These are phyloP conservation scores for Tamias sibiricus DNA, from an alignment of 2,113 vertebrate species.

Conservation along the genomic window DNA sequence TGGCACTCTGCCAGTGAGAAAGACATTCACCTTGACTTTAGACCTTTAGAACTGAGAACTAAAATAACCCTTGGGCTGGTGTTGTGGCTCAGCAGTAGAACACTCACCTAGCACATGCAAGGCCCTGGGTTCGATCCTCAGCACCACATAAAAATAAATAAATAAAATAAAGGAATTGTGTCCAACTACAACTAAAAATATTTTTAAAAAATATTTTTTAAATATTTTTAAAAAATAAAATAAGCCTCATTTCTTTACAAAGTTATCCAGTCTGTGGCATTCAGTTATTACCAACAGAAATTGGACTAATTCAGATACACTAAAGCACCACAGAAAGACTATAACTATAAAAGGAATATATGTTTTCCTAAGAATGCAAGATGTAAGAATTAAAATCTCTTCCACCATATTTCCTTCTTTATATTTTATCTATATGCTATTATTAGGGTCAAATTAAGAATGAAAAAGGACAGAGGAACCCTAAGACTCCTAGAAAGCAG, in stretches of 20 bases:
- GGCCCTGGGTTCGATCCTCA: too few relatives aligned
- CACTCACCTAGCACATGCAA: too few relatives aligned
- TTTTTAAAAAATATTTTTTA: too few relatives aligned
- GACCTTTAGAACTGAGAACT: neutral
- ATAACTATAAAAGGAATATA: neutral
- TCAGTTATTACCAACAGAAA: neutral
- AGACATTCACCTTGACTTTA: neutral
- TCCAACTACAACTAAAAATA: too few relatives aligned
- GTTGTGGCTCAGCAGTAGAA: too few relatives aligned
- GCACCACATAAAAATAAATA: too few relatives aligned
- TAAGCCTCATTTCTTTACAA: neutral
- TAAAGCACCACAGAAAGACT: neutral
- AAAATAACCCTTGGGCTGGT: too few relatives aligned
- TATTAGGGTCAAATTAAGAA: neutral
- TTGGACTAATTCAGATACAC: neutral
- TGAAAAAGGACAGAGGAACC: neutral
- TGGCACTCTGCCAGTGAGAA: neutral
- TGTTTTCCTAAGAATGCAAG: neutral
- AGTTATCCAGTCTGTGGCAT: neutral
- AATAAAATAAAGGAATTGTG: too few relatives aligned
- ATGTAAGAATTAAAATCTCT: neutral
- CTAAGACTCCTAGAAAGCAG: neutral
- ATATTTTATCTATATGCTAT: neutral
- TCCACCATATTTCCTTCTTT: neutral
- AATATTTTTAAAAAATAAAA: too few relatives aligned